phyloP scores from a whole-genome alignment of 1,140 invertebrate species.

The Drosophila littoralis region DNA sequence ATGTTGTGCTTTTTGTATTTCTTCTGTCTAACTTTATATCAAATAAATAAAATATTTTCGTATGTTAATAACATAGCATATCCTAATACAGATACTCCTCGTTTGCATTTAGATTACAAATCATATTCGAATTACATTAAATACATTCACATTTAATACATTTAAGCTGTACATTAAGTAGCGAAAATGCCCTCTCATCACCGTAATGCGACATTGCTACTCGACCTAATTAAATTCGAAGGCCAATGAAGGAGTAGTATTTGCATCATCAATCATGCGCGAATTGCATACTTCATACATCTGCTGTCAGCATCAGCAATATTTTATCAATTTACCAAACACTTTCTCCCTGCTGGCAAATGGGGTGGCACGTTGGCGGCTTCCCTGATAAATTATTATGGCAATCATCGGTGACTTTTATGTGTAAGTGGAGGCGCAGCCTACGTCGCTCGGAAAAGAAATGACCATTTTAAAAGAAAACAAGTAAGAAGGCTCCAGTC shows the following conservation, averaged over 20 bases:
- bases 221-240: conserved; percentile 72
- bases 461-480: conserved; percentile 14
- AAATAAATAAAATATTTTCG: too few species aligned
- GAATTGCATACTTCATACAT: conserved; percentile 51
- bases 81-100: too few species aligned
- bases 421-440: conserved; percentile 51
- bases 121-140: not conserved
- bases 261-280: conserved; percentile 71
- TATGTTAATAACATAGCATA: too few species aligned
- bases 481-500: too few species aligned
- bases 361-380: not conserved
- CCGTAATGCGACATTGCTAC: conserved; percentile 14
- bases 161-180: conserved; percentile 5
- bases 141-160: not conserved
- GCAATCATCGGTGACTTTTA: conserved; percentile 80
- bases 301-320: conserved; percentile 60
- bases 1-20: too few species aligned
- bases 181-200: conserved; percentile 33
- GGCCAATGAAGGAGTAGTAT: conserved; percentile 14
- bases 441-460: conserved; percentile 9
- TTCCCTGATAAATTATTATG: conserved; percentile 72
- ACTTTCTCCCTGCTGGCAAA: conserved; percentile 38
- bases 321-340: conserved; percentile 73
- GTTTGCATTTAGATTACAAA: not conserved
- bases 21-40: too few species aligned